phyloP scores from a whole-genome alignment of 2,113 vertebrate genomes.

The Callopanchax toddi region DNA sequence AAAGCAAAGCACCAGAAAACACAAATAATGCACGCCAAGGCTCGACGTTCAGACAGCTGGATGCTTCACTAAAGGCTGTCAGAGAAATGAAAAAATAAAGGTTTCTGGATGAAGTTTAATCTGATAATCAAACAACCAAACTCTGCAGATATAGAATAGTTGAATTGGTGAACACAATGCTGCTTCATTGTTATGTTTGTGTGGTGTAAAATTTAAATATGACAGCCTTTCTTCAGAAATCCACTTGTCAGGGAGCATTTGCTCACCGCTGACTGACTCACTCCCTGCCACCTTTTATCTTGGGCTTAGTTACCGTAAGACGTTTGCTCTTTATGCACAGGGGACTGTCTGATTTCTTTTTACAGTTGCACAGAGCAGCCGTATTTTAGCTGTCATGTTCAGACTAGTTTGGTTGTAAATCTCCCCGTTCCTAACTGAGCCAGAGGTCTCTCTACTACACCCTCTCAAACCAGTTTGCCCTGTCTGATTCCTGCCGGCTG shows the following conservation, averaged over 20 bases:
- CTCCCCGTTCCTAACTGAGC: slow-evolving; percentile 23
- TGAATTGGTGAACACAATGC: too few species aligned
- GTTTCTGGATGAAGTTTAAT: too few species aligned
- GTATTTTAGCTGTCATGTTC: slow-evolving; percentile 22
- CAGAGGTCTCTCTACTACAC: slow-evolving; percentile 37
- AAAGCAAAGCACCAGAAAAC: slow-evolving; percentile 64
- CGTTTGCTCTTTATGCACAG: slow-evolving; percentile 8
- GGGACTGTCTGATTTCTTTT: slow-evolving; percentile 24
- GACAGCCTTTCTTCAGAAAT: slow-evolving; percentile 24
- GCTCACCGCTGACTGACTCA: slow-evolving; percentile 39
- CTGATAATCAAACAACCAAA: too few species aligned
- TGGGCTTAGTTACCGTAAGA: slow-evolving; percentile 32
- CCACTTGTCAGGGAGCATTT: slow-evolving; percentile 1
- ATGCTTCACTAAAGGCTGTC: neutral
- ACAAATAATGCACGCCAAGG: slow-evolving; percentile 42
- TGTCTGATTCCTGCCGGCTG: slow-evolving; percentile 18
- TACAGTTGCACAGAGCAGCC: slow-evolving; percentile 16
- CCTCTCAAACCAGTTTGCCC: slow-evolving; percentile 53
- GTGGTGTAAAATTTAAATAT: slow-evolving; percentile 35
- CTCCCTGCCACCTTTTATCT: slow-evolving; percentile 1
- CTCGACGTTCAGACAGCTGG: too few species aligned
- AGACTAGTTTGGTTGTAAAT: slow-evolving; percentile 27
- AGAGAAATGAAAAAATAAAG: neutral
- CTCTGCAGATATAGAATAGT: too few species aligned
- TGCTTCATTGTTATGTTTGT: too few species aligned